A percentile compares a stretch with the other conserved stretches of the same genome.
These are phyloP conservation scores for Puma concolor DNA, from an alignment of 2,113 vertebrate genomes.

Conservation along the genomic window DNA sequence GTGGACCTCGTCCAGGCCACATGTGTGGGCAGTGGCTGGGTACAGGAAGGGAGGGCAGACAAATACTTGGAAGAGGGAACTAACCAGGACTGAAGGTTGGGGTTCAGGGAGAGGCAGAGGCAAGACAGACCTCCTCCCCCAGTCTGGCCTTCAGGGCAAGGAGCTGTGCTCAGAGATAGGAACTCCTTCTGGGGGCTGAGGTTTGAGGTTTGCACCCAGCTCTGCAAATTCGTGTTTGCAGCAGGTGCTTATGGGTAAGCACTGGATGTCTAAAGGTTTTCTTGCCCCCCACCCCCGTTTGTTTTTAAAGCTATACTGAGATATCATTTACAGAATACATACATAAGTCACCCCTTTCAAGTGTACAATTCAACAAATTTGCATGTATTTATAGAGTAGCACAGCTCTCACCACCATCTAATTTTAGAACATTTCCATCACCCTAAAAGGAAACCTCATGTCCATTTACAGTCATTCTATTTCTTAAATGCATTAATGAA, in stretches of 20 bases:
- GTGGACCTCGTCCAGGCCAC: not conserved
- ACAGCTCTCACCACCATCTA: not conserved
- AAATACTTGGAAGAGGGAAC: conserved; percentile 42
- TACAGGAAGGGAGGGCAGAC: not conserved
- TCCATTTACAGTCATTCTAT: not conserved
- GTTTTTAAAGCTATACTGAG: not conserved
- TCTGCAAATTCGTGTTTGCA: not conserved
- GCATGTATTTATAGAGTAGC: not conserved
- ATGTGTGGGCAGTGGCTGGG: not conserved
- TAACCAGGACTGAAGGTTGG: not conserved
- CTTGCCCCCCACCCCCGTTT: not conserved
- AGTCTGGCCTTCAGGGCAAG: not conserved
- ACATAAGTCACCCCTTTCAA: not conserved
- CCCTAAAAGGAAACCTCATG: not conserved
- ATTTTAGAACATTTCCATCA: not conserved
- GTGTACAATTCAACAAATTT: not conserved
- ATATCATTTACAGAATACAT: not conserved
- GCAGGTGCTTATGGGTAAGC: not conserved
- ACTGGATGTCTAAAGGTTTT: not conserved
- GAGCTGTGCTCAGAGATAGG: not conserved
- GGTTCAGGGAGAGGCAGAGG: not conserved
- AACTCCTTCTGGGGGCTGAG: not conserved
- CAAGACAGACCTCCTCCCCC: too few relatives aligned
- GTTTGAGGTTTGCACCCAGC: not conserved
- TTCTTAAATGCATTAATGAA: not conserved